Evolutionary conservation across 2,888 invertebrate species (phyloP).

Genomic region (Caenorhabditis sulstoni): DNA sequence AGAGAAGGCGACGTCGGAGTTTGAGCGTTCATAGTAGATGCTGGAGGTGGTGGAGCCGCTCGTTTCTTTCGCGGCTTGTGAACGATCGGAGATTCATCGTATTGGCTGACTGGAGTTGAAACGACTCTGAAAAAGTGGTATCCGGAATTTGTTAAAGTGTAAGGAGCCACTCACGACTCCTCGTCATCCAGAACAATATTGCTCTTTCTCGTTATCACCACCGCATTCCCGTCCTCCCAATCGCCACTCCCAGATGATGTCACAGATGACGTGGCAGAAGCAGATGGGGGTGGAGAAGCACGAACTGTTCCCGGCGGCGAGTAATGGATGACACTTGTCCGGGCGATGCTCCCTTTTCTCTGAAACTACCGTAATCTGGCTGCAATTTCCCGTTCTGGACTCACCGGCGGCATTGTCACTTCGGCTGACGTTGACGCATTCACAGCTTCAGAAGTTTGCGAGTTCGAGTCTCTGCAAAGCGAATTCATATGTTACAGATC

Average conservation of each 20-base stretch:
- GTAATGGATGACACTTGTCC: slow-evolving; percentile 56
- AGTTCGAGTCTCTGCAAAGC: not conserved
- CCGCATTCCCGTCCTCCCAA: slow-evolving; percentile 17
- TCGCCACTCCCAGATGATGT: slow-evolving; percentile 13
- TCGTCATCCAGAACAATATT: slow-evolving; percentile 55
- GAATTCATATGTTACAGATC: not conserved
- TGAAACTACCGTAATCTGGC: not conserved
- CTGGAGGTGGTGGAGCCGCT: slow-evolving; percentile 50
- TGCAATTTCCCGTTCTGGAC: not conserved
- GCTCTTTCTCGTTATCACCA: slow-evolving; percentile 39
- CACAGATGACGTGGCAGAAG: slow-evolving; percentile 24
- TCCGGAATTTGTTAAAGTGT: no score
- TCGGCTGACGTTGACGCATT: no score
- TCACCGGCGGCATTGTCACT: no score
- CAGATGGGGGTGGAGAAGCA: slow-evolving; percentile 11
- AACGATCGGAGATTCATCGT: slow-evolving; percentile 45
- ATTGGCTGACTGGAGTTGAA: slow-evolving; percentile 54
- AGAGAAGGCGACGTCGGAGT: slow-evolving; percentile 1
- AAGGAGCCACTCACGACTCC: slow-evolving; percentile 26
- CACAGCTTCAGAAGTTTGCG: no score
- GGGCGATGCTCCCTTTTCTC: slow-evolving; percentile 56
- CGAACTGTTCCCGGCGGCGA: slow-evolving; percentile 50
- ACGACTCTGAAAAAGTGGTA: slow-evolving; percentile 39
- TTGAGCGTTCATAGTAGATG: not conserved
- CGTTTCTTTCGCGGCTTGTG: slow-evolving; percentile 23